Conservation (phyloP, 2,113 vertebrate genomes). For the Dasyurus viverrinus region DNA sequence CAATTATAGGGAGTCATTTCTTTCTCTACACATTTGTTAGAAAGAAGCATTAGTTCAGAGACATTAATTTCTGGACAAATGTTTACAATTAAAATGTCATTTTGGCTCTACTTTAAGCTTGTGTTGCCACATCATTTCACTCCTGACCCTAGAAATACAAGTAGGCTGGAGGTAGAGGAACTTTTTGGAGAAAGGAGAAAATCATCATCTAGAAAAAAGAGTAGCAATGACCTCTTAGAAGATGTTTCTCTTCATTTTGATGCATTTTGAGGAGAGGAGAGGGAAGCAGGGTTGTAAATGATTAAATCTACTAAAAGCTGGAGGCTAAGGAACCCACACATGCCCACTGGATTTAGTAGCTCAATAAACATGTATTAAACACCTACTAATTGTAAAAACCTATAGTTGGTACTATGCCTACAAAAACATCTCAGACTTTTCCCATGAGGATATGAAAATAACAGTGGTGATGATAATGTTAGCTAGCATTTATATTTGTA, state of each 20-base stretch:
- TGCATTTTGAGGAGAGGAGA: not conserved
- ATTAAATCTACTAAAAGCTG: not conserved
- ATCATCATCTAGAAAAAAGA: not conserved
- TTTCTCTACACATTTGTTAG: slow-evolving; percentile 59
- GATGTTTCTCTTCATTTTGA: not conserved
- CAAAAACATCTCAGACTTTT: not conserved
- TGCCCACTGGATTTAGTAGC: not conserved
- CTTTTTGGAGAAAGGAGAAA: not conserved
- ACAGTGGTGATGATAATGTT: not conserved
- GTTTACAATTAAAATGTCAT: slow-evolving; percentile 78
- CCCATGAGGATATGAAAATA: not conserved
- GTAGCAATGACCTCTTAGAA: not conserved
- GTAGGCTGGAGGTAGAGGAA: not conserved
- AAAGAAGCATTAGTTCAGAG: slow-evolving; percentile 78
- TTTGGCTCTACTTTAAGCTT: slow-evolving; percentile 67
- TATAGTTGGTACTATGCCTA: not conserved
- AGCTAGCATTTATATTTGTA: not conserved
- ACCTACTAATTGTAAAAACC: not conserved
- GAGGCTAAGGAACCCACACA: not conserved
- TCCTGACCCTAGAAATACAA: slow-evolving; percentile 19
- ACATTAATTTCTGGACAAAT: slow-evolving; percentile 82
- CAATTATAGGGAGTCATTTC: slow-evolving; percentile 69
- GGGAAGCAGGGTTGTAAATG: not conserved
- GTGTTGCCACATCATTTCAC: not conserved
- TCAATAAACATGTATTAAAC: not conserved